Evolutionary conservation across 2,113 vertebrate genomes (phyloP).

Genomic region (Leuciscus idus): DNA sequence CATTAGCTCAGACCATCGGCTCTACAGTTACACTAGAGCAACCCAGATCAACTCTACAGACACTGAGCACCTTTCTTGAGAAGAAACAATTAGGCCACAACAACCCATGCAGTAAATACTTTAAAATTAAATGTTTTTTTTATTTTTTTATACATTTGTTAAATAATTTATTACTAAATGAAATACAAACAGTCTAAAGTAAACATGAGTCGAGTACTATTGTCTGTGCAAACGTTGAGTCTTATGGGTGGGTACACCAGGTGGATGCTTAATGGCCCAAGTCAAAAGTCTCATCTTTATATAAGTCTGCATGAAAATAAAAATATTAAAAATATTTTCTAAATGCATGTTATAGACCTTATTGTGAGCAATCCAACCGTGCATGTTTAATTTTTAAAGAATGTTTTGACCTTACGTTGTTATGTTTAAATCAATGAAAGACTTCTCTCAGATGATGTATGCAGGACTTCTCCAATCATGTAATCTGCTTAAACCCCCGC

Average conservation of each 20-base stretch:
- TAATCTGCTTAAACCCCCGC: too few relatives aligned
- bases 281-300: background rate
- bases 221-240: background rate
- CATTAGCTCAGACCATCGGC: slow-evolving; percentile 66
- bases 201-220: background rate
- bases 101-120: too few relatives aligned
- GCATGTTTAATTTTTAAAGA: too few relatives aligned
- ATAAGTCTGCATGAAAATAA: background rate
- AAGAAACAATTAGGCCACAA: background rate
- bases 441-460: too few relatives aligned
- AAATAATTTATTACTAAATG: background rate
- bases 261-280: background rate
- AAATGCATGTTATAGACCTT: background rate
- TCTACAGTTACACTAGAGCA: background rate
- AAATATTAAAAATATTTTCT: background rate
- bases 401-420: too few relatives aligned
- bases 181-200: background rate
- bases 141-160: background rate
- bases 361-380: too few relatives aligned
- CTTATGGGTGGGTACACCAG: background rate
- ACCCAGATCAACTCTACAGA: background rate
- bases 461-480: too few relatives aligned
- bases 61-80: background rate
- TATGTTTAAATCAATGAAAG: too few relatives aligned
- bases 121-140: too few relatives aligned